Evolutionary conservation across 2,888 invertebrate species (phyloP), one percentile per base, ranked within the genome.

Genomic region (Lepeophtheirus nordmannii): DNA sequence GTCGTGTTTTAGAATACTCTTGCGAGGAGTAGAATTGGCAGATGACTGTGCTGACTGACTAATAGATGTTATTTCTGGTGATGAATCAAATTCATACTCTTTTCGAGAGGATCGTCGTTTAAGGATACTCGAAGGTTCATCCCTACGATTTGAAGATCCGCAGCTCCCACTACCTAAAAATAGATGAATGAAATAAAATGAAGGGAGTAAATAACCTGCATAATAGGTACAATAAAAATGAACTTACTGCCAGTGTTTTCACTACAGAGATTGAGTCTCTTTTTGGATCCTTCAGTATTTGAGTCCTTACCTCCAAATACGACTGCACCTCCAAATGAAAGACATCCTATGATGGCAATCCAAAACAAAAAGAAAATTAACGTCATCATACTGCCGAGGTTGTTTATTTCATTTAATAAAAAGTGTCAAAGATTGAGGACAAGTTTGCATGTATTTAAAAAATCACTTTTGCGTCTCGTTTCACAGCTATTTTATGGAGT

Each of bases 1-100:
- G 38, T 66, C 66, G 46, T 66, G 20, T 11, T 66, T 66, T 38
- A 66, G 41, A 39, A 66, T 60, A 37, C 66, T 66, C 20, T 37
- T 60, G 1, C 41, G 20, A 11, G 38, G 62, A 41, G 12, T 40
- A n/a, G 38, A 39, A 62, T 62, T 62, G 12, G 60, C 17, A 11
- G 60, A 23, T 20, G 38, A 60, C 11, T 17, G 30, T 46, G n/a
- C 53, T 46, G 53, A 46, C n/a, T n/a, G 53, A 17, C 53, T 46
- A 17, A n/a, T 14, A 17, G 53, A 46, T 5, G 53, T 46, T 17
- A 17, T 46, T 17, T 46, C 53, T n/a, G n/a, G n/a, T 30, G 30
- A 30, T 30, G 30, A 30, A 14, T 46, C 53, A 46, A 46, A 46
- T 3, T 46, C 53, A 46, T 46, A 46, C n/a, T 46, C 53, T 46